Conservation (phyloP, 2,888 invertebrate genomes). For the Pammene aurita region DNA sequence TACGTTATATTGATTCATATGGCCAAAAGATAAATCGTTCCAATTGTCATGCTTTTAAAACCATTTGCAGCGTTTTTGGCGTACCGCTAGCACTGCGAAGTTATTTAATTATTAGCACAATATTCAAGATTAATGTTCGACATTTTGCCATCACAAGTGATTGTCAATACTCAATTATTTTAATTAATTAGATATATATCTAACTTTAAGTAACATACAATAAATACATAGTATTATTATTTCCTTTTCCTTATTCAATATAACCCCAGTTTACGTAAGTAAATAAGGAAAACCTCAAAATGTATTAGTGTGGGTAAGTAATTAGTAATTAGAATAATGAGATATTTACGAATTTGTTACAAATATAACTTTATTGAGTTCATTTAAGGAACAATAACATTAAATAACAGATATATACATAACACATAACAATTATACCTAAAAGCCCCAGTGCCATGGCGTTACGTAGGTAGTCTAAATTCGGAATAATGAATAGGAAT, state of each 20-base stretch:
- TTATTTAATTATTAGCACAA: slow-evolving; percentile 36
- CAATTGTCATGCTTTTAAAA: too few species aligned
- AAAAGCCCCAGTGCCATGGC: slow-evolving; percentile 1
- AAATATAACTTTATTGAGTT: slow-evolving; percentile 8
- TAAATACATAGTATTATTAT: slow-evolving; percentile 15
- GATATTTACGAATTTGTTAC: neutral
- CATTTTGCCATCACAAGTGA: slow-evolving; percentile 39
- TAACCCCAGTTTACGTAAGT: neutral
- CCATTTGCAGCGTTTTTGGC: too few species aligned
- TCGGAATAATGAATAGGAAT: neutral
- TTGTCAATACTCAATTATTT: slow-evolving; percentile 36
- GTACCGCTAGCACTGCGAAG: too few species aligned
- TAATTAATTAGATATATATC: slow-evolving; percentile 22
- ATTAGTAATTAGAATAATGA: neutral
- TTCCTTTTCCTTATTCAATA: neutral
- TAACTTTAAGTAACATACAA: slow-evolving; percentile 32
- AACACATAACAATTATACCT: slow-evolving; percentile 12
- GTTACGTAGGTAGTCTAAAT: neutral
- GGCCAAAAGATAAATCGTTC: too few species aligned
- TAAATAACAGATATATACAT: slow-evolving; percentile 23
- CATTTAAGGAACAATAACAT: slow-evolving; percentile 8
- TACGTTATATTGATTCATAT: too few species aligned
- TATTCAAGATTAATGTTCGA: slow-evolving; percentile 30
- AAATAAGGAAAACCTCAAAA: slow-evolving; percentile 23
- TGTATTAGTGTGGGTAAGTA: neutral